phyloP scores from a whole-genome alignment of 2,888 invertebrate genomes.

The Carpatolechia fugitivella region DNA sequence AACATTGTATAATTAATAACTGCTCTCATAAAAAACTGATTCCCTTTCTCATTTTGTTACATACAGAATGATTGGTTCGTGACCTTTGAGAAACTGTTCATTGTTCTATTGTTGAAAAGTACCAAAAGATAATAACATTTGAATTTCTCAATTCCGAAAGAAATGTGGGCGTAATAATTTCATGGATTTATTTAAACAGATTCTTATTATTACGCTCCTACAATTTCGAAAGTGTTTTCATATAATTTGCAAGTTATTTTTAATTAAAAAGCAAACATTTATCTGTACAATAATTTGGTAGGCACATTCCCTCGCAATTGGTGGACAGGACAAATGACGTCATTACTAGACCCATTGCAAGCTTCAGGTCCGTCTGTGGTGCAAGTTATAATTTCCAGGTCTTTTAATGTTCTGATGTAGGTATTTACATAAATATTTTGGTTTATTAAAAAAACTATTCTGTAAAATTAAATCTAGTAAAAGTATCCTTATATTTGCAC shows the following conservation, averaged over 20 bases:
- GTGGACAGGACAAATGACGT: constrained; percentile 51
- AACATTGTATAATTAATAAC: not conserved
- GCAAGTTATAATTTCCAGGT: constrained; percentile 25
- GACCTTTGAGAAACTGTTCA: not conserved
- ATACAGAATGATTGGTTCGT: not conserved
- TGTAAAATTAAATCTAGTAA: too few relatives aligned
- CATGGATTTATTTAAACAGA: too few relatives aligned
- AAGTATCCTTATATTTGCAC: too few relatives aligned
- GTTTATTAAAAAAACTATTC: too few relatives aligned
- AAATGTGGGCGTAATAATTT: too few relatives aligned
- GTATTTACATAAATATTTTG: too few relatives aligned
- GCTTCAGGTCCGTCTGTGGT: constrained; percentile 37
- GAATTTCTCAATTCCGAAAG: not conserved
- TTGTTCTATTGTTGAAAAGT: not conserved
- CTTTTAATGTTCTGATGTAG: not conserved
- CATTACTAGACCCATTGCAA: constrained; percentile 51
- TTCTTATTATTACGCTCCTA: too few relatives aligned
- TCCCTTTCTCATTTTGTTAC: not conserved
- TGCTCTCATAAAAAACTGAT: not conserved
- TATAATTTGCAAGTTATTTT: constrained; percentile 15
- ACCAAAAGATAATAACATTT: too few relatives aligned
- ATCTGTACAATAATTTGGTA: constrained; percentile 36
- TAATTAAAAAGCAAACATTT: constrained; percentile 40
- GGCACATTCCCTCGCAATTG: constrained; percentile 43
- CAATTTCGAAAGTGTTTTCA: not conserved